phyloP scores from a whole-genome alignment of 2,888 invertebrate genomes.

The Apotomis capreana region DNA sequence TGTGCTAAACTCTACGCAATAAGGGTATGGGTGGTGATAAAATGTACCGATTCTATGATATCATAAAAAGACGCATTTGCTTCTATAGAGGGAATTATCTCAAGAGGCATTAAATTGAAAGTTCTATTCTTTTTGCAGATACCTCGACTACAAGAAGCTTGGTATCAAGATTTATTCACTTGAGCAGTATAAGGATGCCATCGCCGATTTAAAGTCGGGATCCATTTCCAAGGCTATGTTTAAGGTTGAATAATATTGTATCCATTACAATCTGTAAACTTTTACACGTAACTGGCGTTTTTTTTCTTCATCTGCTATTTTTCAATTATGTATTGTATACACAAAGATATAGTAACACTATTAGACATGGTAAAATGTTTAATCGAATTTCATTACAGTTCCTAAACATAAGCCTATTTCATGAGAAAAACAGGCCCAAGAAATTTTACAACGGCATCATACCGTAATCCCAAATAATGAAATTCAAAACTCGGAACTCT shows the following conservation, averaged over 20 bases:
- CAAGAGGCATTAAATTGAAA: too few relatives aligned
- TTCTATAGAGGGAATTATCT: too few relatives aligned
- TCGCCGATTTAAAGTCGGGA: slow-evolving; percentile 75
- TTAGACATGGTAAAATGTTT: too few relatives aligned
- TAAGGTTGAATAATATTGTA: slow-evolving; percentile 50
- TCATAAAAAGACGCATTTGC: too few relatives aligned
- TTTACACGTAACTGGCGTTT: background rate
- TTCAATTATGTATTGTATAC: too few relatives aligned
- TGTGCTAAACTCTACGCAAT: too few relatives aligned
- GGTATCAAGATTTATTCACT: slow-evolving; percentile 78
- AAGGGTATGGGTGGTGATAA: too few relatives aligned
- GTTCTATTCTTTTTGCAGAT: slow-evolving; percentile 53
- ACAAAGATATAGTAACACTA: too few relatives aligned
- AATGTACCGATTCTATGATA: too few relatives aligned
- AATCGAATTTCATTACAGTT: too few relatives aligned
- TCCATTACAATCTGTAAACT: background rate
- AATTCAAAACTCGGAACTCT: background rate
- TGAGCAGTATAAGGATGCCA: slow-evolving; percentile 75
- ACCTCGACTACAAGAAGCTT: slow-evolving; percentile 78
- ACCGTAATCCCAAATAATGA: slow-evolving; percentile 15
- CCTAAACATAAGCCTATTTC: too few relatives aligned
- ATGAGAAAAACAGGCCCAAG: too few relatives aligned
- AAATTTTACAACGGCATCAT: background rate
- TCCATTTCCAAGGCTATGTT: slow-evolving; percentile 84
- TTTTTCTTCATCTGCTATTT: background rate